Percentiles rank a stretch among this genome's conserved stretches.
Conservation (phyloP, 2,113 vertebrate genomes). For the Protobothrops flavoviridis region DNA sequence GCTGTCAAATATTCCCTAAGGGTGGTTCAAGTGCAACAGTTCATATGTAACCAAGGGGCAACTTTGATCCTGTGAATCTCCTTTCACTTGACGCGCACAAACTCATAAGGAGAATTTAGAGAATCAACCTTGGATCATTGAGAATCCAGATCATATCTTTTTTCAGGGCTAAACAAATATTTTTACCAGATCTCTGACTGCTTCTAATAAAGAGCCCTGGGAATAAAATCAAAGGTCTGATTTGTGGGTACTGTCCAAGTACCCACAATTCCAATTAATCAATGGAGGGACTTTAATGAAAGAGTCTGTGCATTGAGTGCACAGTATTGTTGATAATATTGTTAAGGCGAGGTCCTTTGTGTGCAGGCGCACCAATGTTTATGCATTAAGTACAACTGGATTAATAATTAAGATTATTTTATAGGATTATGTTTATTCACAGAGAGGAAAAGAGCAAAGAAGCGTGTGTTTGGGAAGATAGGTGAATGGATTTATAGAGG, state of each 20-base stretch:
- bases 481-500: not conserved
- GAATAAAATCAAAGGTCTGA: not conserved
- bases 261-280: not conserved
- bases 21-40: constrained; percentile 65
- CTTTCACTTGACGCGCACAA: constrained; percentile 56
- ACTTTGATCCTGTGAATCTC: constrained; percentile 63
- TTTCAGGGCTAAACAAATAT: constrained; percentile 52
- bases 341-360: not conserved
- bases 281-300: not conserved
- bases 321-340: not conserved
- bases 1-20: constrained; percentile 65
- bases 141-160: constrained; percentile 54
- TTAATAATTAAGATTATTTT: not conserved
- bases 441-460: not conserved
- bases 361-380: not conserved
- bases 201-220: not conserved
- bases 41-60: constrained; percentile 23
- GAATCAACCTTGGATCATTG: constrained; percentile 55
- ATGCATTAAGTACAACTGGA: not conserved
- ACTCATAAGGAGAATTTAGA: constrained; percentile 28
- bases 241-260: not conserved
- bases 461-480: not conserved
- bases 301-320: not conserved
- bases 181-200: constrained; percentile 44
- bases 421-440: not conserved